phyloP scores from a whole-genome alignment of 1,140 invertebrate genomes.

The Tetraneura akinire region DNA sequence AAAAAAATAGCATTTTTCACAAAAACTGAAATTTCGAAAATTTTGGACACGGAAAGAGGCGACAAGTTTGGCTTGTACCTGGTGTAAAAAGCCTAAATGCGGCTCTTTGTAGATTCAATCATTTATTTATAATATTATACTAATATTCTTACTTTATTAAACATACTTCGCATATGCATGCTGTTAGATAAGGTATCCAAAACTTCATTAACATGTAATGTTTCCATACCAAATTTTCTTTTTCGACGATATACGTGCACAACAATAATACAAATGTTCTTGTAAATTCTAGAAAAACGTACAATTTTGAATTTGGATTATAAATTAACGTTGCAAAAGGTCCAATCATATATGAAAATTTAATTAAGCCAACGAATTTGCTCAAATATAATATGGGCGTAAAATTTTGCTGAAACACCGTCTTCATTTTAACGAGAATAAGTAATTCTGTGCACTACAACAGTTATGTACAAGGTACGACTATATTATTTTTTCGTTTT shows the following conservation, averaged over 20 bases:
- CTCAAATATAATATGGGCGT: background rate
- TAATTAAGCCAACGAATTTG: background rate
- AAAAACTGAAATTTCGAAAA: background rate
- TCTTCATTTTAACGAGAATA: background rate
- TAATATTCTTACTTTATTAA: background rate
- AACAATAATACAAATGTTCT: background rate
- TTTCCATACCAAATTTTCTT: background rate
- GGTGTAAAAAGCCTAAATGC: background rate
- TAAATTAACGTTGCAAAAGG: background rate
- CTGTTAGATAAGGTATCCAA: background rate
- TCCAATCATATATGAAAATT: background rate
- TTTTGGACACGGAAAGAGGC: too few relatives aligned
- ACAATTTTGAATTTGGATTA: background rate
- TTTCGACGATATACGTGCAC: background rate
- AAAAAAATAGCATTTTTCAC: background rate
- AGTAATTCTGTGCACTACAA: too few relatives aligned
- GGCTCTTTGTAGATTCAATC: background rate
- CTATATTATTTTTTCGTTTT: too few relatives aligned
- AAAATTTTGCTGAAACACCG: background rate
- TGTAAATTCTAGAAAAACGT: background rate
- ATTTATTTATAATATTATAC: background rate
- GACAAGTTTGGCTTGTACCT: too few relatives aligned
- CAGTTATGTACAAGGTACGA: too few relatives aligned
- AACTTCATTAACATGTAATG: background rate
- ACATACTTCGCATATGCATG: background rate